phyloP scores from a whole-genome alignment of 2,797 vertebrate genomes.

The Xyrichtys novacula region DNA sequence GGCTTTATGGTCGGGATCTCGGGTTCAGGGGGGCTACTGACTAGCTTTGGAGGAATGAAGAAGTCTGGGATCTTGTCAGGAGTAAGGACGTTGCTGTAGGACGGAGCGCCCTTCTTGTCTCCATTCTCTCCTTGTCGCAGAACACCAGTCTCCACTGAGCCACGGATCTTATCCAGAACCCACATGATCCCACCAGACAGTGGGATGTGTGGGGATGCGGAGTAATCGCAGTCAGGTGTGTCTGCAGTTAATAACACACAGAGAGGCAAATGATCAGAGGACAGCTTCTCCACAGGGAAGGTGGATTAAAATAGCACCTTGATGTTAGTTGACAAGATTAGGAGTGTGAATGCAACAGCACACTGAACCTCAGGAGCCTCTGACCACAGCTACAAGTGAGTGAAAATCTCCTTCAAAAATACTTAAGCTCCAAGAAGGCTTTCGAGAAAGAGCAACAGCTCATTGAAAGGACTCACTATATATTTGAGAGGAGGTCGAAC shows the following conservation, averaged over 20 bases:
- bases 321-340: neutral
- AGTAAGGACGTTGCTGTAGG: constrained; percentile 96
- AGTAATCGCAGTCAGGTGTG: constrained; percentile 57
- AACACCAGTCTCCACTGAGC: constrained; percentile 88
- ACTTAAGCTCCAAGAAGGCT: neutral
- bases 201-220: constrained; percentile 42
- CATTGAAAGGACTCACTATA: neutral
- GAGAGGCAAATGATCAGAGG: constrained; percentile 36
- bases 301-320: constrained; percentile 30
- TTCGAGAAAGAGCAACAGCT: neutral
- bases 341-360: neutral
- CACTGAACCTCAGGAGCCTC: neutral
- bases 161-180: constrained; percentile 95
- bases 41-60: constrained; percentile 96
- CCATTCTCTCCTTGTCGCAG: constrained; percentile 83
- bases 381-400: neutral
- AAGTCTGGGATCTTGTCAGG: constrained; percentile 98
- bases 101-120: constrained; percentile 81
- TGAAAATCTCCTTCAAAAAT: neutral
- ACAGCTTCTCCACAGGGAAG: constrained; percentile 15
- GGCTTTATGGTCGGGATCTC: constrained; percentile 71
- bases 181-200: constrained; percentile 87
- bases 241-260: constrained; percentile 76
- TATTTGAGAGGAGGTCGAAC: neutral
- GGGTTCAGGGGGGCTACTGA: constrained; percentile 84